A percentile compares a stretch with the other conserved stretches of the same genome.
phyloP scores from a whole-genome alignment of 2,888 invertebrate species.

The Hirtodrosophila confusa region DNA sequence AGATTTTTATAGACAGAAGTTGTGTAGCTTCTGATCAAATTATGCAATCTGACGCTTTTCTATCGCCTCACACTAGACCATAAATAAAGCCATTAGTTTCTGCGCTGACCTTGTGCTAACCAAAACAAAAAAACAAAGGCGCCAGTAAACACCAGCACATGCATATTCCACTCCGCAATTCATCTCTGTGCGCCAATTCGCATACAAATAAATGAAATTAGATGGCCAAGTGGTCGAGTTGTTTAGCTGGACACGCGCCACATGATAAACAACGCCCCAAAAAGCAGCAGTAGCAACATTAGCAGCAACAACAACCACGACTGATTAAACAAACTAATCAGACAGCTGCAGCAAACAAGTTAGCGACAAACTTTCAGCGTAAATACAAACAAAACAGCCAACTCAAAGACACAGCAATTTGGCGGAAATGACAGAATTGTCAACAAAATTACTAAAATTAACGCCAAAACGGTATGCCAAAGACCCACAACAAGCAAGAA shows the following conservation, averaged over 20 bases:
- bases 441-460: slow-evolving; percentile 53
- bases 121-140: slow-evolving; percentile 9
- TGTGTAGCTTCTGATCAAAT: slow-evolving; percentile 6
- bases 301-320: slow-evolving; percentile 17
- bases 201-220: slow-evolving; percentile 38
- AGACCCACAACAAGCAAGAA: slow-evolving; percentile 1
- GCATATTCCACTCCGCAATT: neutral
- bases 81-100: slow-evolving; percentile 32
- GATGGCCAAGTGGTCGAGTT: slow-evolving; percentile 31
- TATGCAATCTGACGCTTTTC: slow-evolving; percentile 10
- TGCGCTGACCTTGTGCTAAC: slow-evolving; percentile 22
- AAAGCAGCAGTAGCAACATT: slow-evolving; percentile 4
- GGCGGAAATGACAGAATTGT: slow-evolving; percentile 46
- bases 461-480: slow-evolving; percentile 25
- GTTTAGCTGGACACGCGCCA: slow-evolving; percentile 31
- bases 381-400: slow-evolving; percentile 38
- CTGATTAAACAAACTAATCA: slow-evolving; percentile 52
- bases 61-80: neutral
- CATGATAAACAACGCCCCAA: slow-evolving; percentile 35
- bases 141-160: neutral
- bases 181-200: slow-evolving; percentile 19
- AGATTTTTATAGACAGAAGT: slow-evolving; percentile 2
- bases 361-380: slow-evolving; percentile 43
- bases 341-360: slow-evolving; percentile 36
- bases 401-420: slow-evolving; percentile 24